Evolutionary conservation across 2,888 invertebrate genomes (phyloP), one percentile per base, ranked within the genome.

Genomic region (Hirudinaria manillensis): DNA sequence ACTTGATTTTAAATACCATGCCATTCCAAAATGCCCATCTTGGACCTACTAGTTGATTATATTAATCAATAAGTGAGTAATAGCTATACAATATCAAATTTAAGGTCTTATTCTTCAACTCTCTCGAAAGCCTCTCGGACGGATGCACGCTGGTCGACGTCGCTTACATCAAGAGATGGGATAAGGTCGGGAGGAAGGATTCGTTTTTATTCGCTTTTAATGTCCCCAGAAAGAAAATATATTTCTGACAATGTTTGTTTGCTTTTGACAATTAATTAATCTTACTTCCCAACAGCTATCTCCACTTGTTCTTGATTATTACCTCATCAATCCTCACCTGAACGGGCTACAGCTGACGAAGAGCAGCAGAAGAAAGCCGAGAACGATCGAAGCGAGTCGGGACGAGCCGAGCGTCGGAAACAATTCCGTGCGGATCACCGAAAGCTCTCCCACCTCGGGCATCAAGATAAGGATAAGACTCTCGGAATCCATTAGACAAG

Each of bases 121-220:
- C 3, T n/a, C n/a, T n/a, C 32, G 68, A 68, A 13, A 34, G 68
- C 19, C 66, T 66, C 27, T 24, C 45, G 2, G 74, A 74, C 24
- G 51, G 45, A 36, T 66, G 38, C 29, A 66, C 74, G 0, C 66
- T 74, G 27, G 24, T 74, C 10, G 74, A 74, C 32, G 66, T 74
- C 6, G 74, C 74, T 13, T 74, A 66, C 66, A 74, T 74, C 66
- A 65, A 61, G 38, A 27, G n/a, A 29, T 74, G 74, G 74, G 66
- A 61, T 13, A 61, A 45, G 74, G 74, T 74, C 2, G 36, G 72
- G 36, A 45, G 45, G 10, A 16, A 16, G 16, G 45, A 45, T 45
- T 38, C 16, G 16, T 45, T 45, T 4, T 16, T 45, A 7, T 16
- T 45, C 36, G 10, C 36, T 36, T 36, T 36, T 36, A 10, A 10